Base-by-base conservation (phyloP, 1,140 invertebrate species). In the Drosophila lacteicornis region DNA sequence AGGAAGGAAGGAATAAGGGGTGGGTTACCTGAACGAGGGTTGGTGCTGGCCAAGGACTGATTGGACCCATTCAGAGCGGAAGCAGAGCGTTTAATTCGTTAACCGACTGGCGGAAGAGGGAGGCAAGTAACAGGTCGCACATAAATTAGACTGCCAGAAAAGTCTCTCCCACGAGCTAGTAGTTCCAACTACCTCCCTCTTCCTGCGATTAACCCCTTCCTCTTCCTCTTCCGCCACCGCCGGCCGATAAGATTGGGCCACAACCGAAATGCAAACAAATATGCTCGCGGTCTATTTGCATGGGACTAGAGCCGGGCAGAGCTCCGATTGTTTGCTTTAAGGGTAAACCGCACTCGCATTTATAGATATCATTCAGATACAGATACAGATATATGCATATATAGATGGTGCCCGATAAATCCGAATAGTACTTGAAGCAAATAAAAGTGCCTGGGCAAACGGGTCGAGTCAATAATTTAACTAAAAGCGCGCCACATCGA, bases 81-180 rank as follows among this genome's bases (percentile, higher is more conserved):
- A 88, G 81, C 70, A 66, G 81, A 71, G 59, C 58, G 80, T 75
- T 90, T 79, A 84, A 90, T 84, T 84, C 57, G 82, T 70, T 78
- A 65, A 66, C 74, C 42, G 60, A 59, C 60, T 53, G 60, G 58
- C 78, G 63, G 79, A 59, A 79, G 75, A 69, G 43, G 55, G 50
- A 57, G 51, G 27, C 63, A 78, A 74, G 82, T 85, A 80, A 83
- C 71, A 75, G 76, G 68, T 83, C 80, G 75, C 80, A 83, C 80
- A 82, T 82, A 83, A 83, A 83, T 83, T 82, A 79, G 61, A 43
- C 25, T 22, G 17, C 33, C 33, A 12, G 42, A 25, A 47, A 56
- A 33, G 27, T 38, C 30, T 36, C 55, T 40, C 33, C 63, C 42
- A 68, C 66, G 25, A 33, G 30, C 17, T 13, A 15, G 33, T 22